These are phyloP conservation scores for Chlorops oryzae DNA, from an alignment of 1,140 invertebrate species.

Conservation along the genomic window DNA sequence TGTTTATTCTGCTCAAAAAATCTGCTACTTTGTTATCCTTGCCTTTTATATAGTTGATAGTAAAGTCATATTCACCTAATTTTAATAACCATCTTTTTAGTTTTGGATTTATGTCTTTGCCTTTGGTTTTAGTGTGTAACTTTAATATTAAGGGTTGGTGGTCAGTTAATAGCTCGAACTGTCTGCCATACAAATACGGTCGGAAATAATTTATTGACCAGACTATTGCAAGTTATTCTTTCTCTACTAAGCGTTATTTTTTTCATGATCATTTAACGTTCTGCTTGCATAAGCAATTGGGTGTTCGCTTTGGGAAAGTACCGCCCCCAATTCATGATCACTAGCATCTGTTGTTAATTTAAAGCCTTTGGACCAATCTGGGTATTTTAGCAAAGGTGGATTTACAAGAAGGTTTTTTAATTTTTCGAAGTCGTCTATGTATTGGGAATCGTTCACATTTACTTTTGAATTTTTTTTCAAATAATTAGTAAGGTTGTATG, in stretches of 20 bases:
- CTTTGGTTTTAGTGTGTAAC: slow-evolving; percentile 28
- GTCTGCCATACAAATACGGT: slow-evolving; percentile 41
- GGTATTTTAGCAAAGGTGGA: slow-evolving; percentile 20
- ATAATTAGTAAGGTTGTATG: background rate
- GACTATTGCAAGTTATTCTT: slow-evolving; percentile 50
- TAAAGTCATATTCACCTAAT: slow-evolving; percentile 10
- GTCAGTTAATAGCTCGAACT: slow-evolving; percentile 48
- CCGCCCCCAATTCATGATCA: slow-evolving; percentile 26
- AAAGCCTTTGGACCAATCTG: slow-evolving; percentile 20
- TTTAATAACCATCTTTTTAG: slow-evolving; percentile 13
- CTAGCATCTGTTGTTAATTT: slow-evolving; percentile 27
- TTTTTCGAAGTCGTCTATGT: slow-evolving; percentile 47
- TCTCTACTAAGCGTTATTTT: slow-evolving; percentile 48
- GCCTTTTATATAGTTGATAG: slow-evolving; percentile 13
- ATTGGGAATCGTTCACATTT: slow-evolving; percentile 32
- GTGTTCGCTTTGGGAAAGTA: slow-evolving; percentile 21
- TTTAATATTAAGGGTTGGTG: slow-evolving; percentile 51
- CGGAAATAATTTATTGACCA: slow-evolving; percentile 48
- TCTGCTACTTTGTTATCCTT: slow-evolving; percentile 14
- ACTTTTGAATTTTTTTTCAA: slow-evolving; percentile 18
- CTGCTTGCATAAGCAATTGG: slow-evolving; percentile 45
- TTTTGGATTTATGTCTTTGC: slow-evolving; percentile 10
- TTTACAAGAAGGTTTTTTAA: slow-evolving; percentile 37
- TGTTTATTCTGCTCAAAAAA: slow-evolving; percentile 14
- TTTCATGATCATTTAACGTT: slow-evolving; percentile 45